Evolutionary conservation across 2,113 vertebrate species (phyloP).

Genomic region (Pelodiscus sinensis): DNA sequence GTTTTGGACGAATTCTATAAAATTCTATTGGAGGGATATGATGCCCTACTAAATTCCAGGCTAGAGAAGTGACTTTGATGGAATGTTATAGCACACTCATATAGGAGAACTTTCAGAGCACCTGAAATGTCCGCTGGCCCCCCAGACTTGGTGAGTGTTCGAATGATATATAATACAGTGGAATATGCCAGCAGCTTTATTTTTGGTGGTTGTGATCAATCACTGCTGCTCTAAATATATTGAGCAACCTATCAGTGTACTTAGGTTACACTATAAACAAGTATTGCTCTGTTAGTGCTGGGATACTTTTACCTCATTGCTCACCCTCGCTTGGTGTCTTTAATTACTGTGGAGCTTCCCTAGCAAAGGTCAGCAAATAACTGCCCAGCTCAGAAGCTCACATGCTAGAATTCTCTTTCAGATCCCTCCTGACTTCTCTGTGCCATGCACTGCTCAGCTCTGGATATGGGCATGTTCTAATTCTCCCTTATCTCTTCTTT

Average conservation of each 20-base stretch:
- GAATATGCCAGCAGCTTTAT: neutral
- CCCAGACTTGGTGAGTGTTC: neutral
- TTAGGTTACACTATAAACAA: neutral
- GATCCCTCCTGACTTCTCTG: neutral
- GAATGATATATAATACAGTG: neutral
- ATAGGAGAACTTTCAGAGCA: neutral
- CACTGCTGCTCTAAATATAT: conserved; percentile 7
- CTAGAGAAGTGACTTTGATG: neutral
- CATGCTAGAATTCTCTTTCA: neutral
- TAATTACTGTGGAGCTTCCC: neutral
- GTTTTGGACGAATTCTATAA: neutral
- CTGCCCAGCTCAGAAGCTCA: neutral
- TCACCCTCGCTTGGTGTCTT: neutral
- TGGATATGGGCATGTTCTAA: neutral
- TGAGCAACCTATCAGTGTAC: neutral
- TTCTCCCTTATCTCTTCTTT: neutral
- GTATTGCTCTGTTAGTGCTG: neutral
- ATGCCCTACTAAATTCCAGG: neutral
- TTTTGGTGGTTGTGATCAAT: conserved; percentile 13
- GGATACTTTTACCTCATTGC: neutral
- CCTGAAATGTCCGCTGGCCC: neutral
- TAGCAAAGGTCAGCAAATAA: neutral
- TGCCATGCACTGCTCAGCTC: neutral
- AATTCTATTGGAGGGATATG: neutral
- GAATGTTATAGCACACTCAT: neutral